phyloP scores from a whole-genome alignment of 2,888 invertebrate genomes.

The Chloroclysta siterata region DNA sequence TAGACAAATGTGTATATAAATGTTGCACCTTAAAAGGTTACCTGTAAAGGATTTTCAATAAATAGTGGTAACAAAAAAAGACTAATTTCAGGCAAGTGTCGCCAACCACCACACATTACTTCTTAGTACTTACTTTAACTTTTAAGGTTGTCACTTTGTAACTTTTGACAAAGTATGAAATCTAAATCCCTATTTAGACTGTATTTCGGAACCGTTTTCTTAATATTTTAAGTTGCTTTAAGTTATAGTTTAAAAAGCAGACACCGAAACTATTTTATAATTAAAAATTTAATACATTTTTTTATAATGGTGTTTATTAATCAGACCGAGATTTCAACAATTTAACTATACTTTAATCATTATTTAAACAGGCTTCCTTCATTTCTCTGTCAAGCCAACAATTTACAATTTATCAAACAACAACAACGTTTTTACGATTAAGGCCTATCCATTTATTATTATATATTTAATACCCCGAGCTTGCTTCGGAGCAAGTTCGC shows the following conservation, averaged over 20 bases:
- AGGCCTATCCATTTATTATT: constrained; percentile 59
- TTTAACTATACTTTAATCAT: constrained; percentile 44
- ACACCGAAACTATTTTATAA: background rate
- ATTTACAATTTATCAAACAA: constrained; percentile 65
- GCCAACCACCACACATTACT: too few species aligned
- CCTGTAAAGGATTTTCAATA: too few species aligned
- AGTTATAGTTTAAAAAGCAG: background rate
- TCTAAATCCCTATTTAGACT: background rate
- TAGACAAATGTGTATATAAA: too few species aligned
- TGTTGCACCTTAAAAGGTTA: too few species aligned
- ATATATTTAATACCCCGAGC: constrained; percentile 50
- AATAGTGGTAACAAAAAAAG: background rate
- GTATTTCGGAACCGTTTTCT: background rate
- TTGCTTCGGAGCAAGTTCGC: constrained; percentile 41
- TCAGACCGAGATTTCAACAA: constrained; percentile 48
- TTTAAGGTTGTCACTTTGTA: background rate
- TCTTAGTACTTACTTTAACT: background rate
- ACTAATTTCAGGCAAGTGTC: background rate
- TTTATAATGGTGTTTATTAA: constrained; percentile 2
- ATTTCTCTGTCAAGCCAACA: constrained; percentile 53
- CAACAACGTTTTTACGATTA: constrained; percentile 66
- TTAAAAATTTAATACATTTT: too few species aligned
- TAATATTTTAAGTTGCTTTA: background rate
- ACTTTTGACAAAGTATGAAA: background rate
- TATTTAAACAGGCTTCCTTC: constrained; percentile 24